phyloP scores from a whole-genome alignment of 2,888 invertebrate species.

The Uropetala carovei region DNA sequence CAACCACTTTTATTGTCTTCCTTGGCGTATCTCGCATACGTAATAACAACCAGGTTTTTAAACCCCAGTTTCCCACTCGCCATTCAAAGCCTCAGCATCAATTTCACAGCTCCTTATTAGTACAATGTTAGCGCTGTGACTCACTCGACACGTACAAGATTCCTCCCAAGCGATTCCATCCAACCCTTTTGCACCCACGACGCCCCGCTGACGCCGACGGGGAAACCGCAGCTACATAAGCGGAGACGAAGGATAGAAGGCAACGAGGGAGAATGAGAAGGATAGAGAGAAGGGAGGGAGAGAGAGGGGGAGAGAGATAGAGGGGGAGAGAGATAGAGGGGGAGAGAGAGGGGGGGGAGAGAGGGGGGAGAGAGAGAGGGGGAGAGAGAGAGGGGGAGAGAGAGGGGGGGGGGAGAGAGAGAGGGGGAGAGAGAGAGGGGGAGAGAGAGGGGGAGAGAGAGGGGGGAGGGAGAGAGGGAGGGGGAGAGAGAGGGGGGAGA shows the following conservation, averaged over 20 bases:
- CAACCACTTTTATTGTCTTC: not conserved
- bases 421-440: too few relatives aligned
- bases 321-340: not conserved
- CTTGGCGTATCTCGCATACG: not conserved
- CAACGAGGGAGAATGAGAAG: not conserved
- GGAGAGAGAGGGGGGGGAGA: not conserved
- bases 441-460: not conserved
- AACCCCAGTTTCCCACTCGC: not conserved
- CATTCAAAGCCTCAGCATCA: not conserved
- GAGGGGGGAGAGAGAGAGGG: not conserved
- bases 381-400: not conserved
- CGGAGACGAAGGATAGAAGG: not conserved
- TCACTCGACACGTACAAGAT: constrained; percentile 43
- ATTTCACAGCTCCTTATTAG: constrained; percentile 38
- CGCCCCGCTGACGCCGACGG: constrained; percentile 36
- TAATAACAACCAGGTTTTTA: not conserved
- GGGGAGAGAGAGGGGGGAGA: not conserved
- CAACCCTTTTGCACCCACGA: constrained; percentile 13
- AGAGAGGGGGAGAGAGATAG: not conserved
- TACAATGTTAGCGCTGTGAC: not conserved
- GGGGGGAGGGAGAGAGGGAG: too few relatives aligned
- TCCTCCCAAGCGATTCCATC: constrained; percentile 41
- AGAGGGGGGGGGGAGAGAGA: not conserved
- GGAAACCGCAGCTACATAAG: not conserved
- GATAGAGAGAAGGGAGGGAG: not conserved